Conservation (phyloP, 2,113 vertebrate genomes). For the Lagopus muta region DNA sequence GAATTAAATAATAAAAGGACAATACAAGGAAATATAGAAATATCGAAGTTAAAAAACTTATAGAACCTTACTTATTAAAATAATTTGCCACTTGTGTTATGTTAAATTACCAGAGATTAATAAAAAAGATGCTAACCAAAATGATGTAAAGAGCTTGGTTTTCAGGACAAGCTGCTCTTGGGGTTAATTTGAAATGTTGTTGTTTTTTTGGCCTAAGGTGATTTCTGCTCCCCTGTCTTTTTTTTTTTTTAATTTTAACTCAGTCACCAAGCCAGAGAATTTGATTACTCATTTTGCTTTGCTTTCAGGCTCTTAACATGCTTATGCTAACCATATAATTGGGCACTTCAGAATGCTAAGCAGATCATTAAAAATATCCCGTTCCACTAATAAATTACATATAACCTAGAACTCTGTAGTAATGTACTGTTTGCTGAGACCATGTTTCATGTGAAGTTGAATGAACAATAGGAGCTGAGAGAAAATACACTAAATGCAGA, state of each 20-base stretch:
- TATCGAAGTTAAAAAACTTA: not conserved
- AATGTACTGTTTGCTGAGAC: not conserved
- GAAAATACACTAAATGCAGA: not conserved
- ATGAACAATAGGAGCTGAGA: not conserved
- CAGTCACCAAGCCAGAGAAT: not conserved
- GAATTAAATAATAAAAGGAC: not conserved
- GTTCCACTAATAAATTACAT: not conserved
- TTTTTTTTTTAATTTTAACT: not conserved
- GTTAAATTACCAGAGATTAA: not conserved
- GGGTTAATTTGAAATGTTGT: not conserved
- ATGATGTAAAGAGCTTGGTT: not conserved
- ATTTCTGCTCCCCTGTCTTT: not conserved
- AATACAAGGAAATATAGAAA: not conserved
- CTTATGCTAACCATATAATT: not conserved
- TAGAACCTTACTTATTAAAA: not conserved
- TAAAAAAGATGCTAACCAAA: not conserved
- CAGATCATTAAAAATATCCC: not conserved
- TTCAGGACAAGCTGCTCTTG: not conserved
- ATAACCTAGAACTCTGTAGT: not conserved
- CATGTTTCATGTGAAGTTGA: not conserved
- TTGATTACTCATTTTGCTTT: not conserved
- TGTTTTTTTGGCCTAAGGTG: not conserved
- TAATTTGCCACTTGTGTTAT: not conserved
- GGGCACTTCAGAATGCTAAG: not conserved
- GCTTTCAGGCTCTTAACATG: constrained; percentile 10